phyloP scores from a whole-genome alignment of 2,888 invertebrate genomes.

The Plutella xylostella region DNA sequence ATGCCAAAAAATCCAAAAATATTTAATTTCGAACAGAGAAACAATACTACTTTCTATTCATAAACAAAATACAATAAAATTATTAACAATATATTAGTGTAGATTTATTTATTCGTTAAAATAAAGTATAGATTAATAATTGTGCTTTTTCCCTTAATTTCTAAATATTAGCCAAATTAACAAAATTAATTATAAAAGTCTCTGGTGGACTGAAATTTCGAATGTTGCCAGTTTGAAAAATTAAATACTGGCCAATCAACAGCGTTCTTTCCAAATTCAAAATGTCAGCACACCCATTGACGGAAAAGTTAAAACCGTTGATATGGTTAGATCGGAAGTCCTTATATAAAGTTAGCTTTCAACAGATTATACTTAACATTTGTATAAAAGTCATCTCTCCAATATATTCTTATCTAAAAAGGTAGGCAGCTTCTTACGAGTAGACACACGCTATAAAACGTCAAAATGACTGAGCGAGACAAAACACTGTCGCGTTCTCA shows the following conservation, averaged over 20 bases:
- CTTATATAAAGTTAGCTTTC: slow-evolving; percentile 60
- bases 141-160: slow-evolving; percentile 58
- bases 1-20: slow-evolving; percentile 29
- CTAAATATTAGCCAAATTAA: slow-evolving; percentile 65
- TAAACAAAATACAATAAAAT: slow-evolving; percentile 57
- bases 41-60: slow-evolving; percentile 37
- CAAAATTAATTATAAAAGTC: slow-evolving; percentile 19
- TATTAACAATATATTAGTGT: slow-evolving; percentile 67
- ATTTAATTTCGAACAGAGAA: slow-evolving; percentile 27
- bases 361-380: slow-evolving; percentile 65
- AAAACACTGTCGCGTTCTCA: slow-evolving; percentile 30
- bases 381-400: slow-evolving; percentile 68
- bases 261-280: slow-evolving; percentile 19
- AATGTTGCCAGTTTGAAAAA: slow-evolving; percentile 35
- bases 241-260: slow-evolving; percentile 19
- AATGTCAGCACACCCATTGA: slow-evolving; percentile 17
- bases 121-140: slow-evolving; percentile 44
- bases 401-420: slow-evolving; percentile 68
- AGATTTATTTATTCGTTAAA: slow-evolving; percentile 37
- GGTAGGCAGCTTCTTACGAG: slow-evolving; percentile 55
- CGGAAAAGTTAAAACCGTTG: slow-evolving; percentile 32
- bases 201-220: slow-evolving; percentile 3
- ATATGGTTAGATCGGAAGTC: slow-evolving; percentile 61
- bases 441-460: slow-evolving; percentile 46
- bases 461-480: slow-evolving; percentile 39